Evolutionary conservation across 2,797 vertebrate species (phyloP), one percentile per base, ranked within the genome.

Genomic region (Somateria mollissima): DNA sequence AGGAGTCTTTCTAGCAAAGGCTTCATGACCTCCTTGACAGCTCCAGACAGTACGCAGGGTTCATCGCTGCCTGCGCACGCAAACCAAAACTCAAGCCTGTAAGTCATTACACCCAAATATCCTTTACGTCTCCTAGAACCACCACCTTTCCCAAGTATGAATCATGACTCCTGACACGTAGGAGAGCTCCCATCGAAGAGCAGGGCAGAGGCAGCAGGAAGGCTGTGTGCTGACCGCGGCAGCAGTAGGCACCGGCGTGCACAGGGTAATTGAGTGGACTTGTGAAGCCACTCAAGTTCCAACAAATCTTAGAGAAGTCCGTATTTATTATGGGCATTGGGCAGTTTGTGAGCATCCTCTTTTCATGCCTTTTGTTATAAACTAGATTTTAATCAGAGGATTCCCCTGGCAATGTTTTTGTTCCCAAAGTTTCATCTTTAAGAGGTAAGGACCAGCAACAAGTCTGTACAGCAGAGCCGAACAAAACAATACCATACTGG

Each of bases 201-300:
- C 49, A 49, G 22, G 47, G 47, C 47, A 49, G 12, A 49, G 47
- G 47, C 47, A 49, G 47, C 47, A 49, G 49, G 49, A 49, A 49
- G 49, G 49, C 13, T 25, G 49, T 13, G 13, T 49, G 24, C 24
- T 8, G 49, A 49, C 13, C 4, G 4, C 12, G 4, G 47, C 47
- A 49, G 47, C 7, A 3, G 49, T 25, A 49, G 49, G 49, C 24
- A 32, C 28, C 16, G 2, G 41, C 1, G 0, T 0, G 11, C 28
- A 32, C 32, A 21, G 56, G 60, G 45, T 58, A 15, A 58, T 53
- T 53, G 5, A 49, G 22, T 24, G 56, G 41, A 43, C 47, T 25
- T 79, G 77, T 47, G 25, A 89, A 82, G 76, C 47, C 51, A 39
- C 22, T 62, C 58, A 20, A 32, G 49, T 62, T 51, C n/a, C 32